Base-by-base conservation (phyloP, 2,888 invertebrate species). In the Argynnis bischoffii region DNA sequence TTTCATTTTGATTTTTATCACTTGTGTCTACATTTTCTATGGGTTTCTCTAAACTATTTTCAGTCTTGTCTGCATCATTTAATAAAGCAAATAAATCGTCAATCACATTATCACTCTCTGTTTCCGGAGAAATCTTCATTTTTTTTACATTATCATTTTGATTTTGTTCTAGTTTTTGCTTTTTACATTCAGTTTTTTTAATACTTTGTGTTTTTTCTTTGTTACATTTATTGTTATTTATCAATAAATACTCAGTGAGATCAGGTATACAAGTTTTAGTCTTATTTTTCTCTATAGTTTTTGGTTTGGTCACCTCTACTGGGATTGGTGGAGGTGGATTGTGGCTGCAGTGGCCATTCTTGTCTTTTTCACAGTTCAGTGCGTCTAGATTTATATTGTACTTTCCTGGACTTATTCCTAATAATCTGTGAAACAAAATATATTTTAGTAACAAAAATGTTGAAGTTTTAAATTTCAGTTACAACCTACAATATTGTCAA, bases 311-410 rank as follows among this genome's bases (percentile, higher is more conserved):
- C 35, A 60, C 31, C 48, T 55, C 57, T 13, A 48, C 13, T 16
- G 11, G 41, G 16, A 11, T 55, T 51, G 79, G 67, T 50, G 78
- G 67, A 56, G 72, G 71, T 3, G 86, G 87, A 73, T 87, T 87
- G 74, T 92, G 92, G 53, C 81, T 73, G 72, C 92, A 92, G 74
- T 80, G 79, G 2, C 91, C 91, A 66, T 89, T 85, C 71, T 83
- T 82, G 71, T 90, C 87, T 77, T 89, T 90, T 3, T 86, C 82
- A 72, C 92, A 92, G 67, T 80, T 83, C 35, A 92, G 78, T 0
- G 89, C 90, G 35, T 88, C 87, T 63, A 89, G 81, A 69, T 90
- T 86, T 1, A 92, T 74, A 68, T 85, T 84, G 75, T 92, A 91
- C 72, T 88, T 85, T 16, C 92, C 92, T 35, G 92, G 85, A 63